A percentile compares a stretch with the other conserved stretches of the same genome.
These are phyloP conservation scores for Miichthys miiuy DNA, from an alignment of 2,797 vertebrate genomes.

Conservation along the genomic window DNA sequence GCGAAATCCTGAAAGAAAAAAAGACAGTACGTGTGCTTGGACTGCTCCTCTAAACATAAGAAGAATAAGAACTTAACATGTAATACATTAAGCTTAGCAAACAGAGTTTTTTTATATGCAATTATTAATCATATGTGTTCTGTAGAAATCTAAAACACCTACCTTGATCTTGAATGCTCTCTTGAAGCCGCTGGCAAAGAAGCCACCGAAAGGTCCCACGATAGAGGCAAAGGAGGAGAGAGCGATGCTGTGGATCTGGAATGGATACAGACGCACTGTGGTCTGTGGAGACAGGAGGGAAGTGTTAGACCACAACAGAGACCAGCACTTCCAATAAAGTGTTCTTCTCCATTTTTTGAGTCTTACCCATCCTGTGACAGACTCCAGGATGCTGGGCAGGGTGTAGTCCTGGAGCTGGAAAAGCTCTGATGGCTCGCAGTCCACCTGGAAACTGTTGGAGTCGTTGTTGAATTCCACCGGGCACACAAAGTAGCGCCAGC, in stretches of 20 bases:
- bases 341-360: not conserved
- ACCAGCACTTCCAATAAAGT: not conserved
- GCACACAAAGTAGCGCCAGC: constrained; percentile 96
- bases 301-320: not conserved
- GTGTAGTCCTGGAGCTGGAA: constrained; percentile 95
- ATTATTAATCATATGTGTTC: not conserved
- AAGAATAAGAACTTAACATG: not conserved
- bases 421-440: constrained; percentile 94
- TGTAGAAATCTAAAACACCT: constrained; percentile 10
- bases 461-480: constrained; percentile 98
- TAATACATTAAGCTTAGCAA: not conserved
- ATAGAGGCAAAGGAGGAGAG: constrained; percentile 96
- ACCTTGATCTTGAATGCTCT: constrained; percentile 99
- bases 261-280: constrained; percentile 94
- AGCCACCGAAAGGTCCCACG: constrained; percentile 96
- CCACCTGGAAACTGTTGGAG: constrained; percentile 96
- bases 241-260: constrained; percentile 99
- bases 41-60: not conserved
- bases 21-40: not conserved
- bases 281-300: constrained; percentile 81
- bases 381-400: constrained; percentile 90
- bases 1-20: constrained; percentile 92
- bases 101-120: not conserved
- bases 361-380: constrained; percentile 92
- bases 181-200: constrained; percentile 99